Percentiles rank a stretch among this genome's conserved stretches.
phyloP scores from a whole-genome alignment of 1,140 invertebrate species.

The Acromyrmex echinatior region DNA sequence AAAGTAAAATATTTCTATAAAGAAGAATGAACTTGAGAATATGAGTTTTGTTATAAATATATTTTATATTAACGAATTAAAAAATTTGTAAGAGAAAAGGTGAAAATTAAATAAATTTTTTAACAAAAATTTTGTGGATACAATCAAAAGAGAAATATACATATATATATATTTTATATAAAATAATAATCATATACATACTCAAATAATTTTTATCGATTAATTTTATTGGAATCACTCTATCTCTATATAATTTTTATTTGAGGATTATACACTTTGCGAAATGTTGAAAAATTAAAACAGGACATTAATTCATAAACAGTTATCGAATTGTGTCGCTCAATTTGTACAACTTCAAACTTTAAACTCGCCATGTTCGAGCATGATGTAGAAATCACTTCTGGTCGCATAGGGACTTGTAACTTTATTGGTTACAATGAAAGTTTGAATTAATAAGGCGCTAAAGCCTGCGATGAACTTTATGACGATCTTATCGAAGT shows the following conservation, averaged over 20 bases:
- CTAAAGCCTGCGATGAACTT: constrained; percentile 35
- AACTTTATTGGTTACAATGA: constrained; percentile 41
- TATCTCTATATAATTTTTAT: background rate
- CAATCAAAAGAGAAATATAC: too few species aligned
- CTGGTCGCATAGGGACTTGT: background rate
- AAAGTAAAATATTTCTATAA: background rate
- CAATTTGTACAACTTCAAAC: constrained; percentile 1
- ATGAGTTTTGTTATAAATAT: background rate
- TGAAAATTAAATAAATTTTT: background rate
- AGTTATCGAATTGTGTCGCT: constrained; percentile 3
- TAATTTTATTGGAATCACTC: background rate
- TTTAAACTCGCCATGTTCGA: background rate
- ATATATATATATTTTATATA: background rate
- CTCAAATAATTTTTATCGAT: background rate
- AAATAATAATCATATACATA: background rate
- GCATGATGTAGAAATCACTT: constrained; percentile 23
- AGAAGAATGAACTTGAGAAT: background rate
- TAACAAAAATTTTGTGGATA: background rate
- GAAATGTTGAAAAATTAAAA: background rate
- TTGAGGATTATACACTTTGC: background rate
- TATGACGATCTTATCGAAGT: constrained; percentile 51
- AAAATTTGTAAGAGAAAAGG: background rate
- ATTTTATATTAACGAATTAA: background rate
- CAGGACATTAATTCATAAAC: constrained; percentile 18
- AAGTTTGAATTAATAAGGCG: constrained; percentile 53